Conservation (phyloP, 1,140 invertebrate genomes). For the Belonocnema kinseyi region DNA sequence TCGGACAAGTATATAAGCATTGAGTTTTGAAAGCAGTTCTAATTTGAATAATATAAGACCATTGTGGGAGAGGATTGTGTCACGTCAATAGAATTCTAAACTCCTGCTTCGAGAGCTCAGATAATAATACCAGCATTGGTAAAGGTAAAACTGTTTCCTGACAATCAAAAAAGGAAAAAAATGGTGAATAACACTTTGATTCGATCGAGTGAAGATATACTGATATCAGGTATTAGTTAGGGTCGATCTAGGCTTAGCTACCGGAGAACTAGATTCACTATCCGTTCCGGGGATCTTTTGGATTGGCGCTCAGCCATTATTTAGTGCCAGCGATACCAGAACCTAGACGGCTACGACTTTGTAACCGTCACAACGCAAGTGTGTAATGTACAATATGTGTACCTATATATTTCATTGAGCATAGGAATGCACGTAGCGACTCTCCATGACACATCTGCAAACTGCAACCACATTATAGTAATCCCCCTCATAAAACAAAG, state of each 20-base stretch:
- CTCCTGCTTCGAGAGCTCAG: no score
- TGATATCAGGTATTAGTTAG: background rate
- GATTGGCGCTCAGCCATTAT: constrained; percentile 17
- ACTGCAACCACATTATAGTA: constrained; percentile 1
- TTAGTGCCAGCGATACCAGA: constrained; percentile 20
- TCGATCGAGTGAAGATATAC: constrained; percentile 1
- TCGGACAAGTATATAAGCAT: no score
- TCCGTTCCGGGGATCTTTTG: constrained; percentile 13
- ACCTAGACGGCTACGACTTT: constrained; percentile 2
- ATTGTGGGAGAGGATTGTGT: no score
- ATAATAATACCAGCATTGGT: background rate
- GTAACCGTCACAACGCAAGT: background rate
- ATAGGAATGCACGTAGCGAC: constrained; percentile 3
- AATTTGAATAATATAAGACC: no score
- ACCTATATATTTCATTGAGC: constrained; percentile 19
- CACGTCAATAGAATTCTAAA: no score
- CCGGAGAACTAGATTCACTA: constrained; percentile 21
- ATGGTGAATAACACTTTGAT: constrained; percentile 21
- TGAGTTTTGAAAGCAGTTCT: no score
- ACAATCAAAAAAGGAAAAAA: background rate
- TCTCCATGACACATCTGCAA: background rate
- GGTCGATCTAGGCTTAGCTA: background rate
- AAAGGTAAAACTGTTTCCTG: background rate
- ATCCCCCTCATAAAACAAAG: background rate
- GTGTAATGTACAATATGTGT: background rate